Conservation (phyloP, 92 coral and sea anemone species). For the Micromussa lordhowensis region DNA sequence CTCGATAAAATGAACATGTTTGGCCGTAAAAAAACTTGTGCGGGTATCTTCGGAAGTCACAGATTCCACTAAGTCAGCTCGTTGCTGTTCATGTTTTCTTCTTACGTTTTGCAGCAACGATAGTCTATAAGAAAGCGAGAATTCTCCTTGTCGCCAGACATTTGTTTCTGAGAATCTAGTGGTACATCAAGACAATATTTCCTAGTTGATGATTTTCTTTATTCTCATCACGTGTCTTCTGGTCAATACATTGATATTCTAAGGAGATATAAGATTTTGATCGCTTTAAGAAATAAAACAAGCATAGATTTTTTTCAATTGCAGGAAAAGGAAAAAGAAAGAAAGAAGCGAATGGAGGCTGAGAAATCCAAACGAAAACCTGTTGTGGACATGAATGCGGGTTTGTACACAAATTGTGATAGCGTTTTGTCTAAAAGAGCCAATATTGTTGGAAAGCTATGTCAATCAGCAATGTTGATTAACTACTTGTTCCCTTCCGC, state of each 20-base stretch:
- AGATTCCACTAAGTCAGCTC: no score
- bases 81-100: no score
- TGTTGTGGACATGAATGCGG: conserved; percentile 88
- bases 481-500: neutral
- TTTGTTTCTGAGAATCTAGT: no score
- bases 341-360: conserved; percentile 89
- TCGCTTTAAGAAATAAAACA: no score
- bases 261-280: no score
- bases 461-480: neutral
- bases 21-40: no score
- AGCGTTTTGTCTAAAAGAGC: neutral
- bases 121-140: no score
- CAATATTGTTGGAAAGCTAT: neutral
- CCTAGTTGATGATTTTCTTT: no score
- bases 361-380: conserved; percentile 93
- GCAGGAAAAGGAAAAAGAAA: conserved; percentile 93
- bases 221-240: neutral
- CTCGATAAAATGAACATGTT: neutral
- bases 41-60: no score
- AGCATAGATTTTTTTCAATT: neutral
- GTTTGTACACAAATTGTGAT: conserved; percentile 33
- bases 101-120: no score
- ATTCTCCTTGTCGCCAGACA: no score
- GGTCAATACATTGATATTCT: neutral
- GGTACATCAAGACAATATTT: no score